Base-by-base conservation (phyloP, 2,113 vertebrate species). In the Dendropsophus ebraccatus region DNA sequence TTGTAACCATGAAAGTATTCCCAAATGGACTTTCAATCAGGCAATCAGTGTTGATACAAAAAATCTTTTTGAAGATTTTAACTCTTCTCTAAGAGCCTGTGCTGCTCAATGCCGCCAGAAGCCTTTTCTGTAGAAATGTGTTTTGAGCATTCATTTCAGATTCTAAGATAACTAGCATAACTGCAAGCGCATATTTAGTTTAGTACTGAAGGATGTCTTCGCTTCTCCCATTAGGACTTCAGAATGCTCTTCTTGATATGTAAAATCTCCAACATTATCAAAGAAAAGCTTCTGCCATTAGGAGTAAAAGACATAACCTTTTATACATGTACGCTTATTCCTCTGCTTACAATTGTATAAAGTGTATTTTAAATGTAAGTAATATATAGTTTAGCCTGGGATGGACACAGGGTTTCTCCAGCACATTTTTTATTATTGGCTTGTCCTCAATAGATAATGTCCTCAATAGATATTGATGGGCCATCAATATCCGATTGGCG, bases 1-100 rank as follows among this genome's bases (percentile, higher is more conserved):
- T n/a, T 81, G 32, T 14, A 81, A 30, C 32, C 79, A 65, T 67
- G 78, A 19, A 23, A 65, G 79, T 67, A 67, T 81, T 32, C 79
- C 58, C 58, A 81, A 81, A 81, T 47, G 23, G 79, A 25, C 79
- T 47, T 81, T 67, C 17, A 65, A 81, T 67, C 56, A 67, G 54
- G 25, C 30, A 35, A 65, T 65, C 54, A 37, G 21, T 49, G n/a
- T n/a, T 19, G 32, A 67, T 67, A 30, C 62, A 81, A 62, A 65
- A 58, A 65, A 62, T 45, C 56, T 62, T 35, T 81, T 81, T 81
- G 79, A 81, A 81, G 79, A 81, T 47, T 41, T 62, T 62, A 60
- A 62, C 23, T 60, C 41, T 49, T 45, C 56, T 28, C 45, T 16
- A 62, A 81, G 56, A 35, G 21, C 58, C 19, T 81, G 45, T 49